phyloP scores from a whole-genome alignment of 53 echinoderm and acorn worm species.

The Antedon mediterranea region DNA sequence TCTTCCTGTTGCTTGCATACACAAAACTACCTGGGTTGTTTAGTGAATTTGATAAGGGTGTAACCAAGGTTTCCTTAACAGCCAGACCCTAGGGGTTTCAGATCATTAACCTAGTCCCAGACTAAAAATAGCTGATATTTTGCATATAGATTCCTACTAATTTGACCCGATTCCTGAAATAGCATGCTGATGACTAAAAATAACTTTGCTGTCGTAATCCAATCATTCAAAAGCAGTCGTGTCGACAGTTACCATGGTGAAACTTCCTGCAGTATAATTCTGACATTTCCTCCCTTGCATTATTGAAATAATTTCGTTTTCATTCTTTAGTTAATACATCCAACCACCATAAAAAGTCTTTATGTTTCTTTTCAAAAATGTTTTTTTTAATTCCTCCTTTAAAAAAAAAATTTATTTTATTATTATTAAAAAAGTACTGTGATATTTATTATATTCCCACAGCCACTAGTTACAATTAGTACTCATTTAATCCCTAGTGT shows the following conservation, averaged over 20 bases:
- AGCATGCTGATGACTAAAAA: neutral
- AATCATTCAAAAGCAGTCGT: neutral
- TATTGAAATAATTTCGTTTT: conserved; percentile 1
- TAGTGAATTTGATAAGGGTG: neutral
- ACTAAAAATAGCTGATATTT: neutral
- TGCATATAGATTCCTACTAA: neutral
- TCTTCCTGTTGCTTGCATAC: neutral
- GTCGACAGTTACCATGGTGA: neutral
- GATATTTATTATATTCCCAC: neutral
- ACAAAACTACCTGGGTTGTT: neutral
- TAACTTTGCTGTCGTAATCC: neutral
- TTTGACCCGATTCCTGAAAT: neutral
- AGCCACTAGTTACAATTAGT: neutral
- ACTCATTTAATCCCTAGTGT: neutral
- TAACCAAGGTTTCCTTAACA: neutral
- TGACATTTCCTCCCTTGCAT: neutral
- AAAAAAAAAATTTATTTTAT: too few relatives aligned
- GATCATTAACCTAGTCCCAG: neutral
- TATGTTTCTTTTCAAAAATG: neutral
- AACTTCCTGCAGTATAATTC: neutral
- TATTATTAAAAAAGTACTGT: too few relatives aligned
- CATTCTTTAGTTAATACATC: neutral
- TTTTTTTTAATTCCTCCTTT: neutral
- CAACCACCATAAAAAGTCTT: neutral
- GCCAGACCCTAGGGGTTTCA: neutral